Base-by-base conservation (phyloP, 2,888 invertebrate species). In the Hermaeophaga mercurialis region DNA sequence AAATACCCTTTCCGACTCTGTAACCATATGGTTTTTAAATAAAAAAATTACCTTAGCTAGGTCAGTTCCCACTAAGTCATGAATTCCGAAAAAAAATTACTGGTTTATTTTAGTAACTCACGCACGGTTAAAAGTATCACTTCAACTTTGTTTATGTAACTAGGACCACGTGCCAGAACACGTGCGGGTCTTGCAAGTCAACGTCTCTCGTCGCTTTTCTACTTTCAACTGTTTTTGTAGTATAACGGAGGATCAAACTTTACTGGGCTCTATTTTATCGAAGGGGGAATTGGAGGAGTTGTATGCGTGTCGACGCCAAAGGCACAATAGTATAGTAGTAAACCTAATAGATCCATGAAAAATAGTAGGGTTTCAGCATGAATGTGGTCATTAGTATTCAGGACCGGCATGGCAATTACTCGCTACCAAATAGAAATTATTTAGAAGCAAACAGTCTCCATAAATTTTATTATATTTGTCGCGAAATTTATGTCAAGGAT, bases 121-220 rank as follows among this genome's bases (percentile, higher is more conserved):
- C 38, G n/a, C 38, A 38, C 38, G 14, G 6, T 38, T n/a, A n/a
- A 38, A 15, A 38, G 15, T 9, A 15, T n/a, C n/a, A n/a, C n/a
- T n/a, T n/a, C 38, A 2, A 17, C 38, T 38, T 17, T 38, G 15
- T 38, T 38, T 38, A 18, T 38, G 17, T 17, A 38, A 15, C 18
- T 6, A n/a, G 3, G 8, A 12, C 9, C 39, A 39, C 31, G 49
- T 28, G 39, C n/a, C 9, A 18, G 3, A 22, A 9, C 39, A 39
- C 49, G 48, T 38, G 44, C 26, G 11, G 15, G 8, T 12, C 8
- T 9, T n/a, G n/a, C 12, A 7, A 12, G 8, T 34, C 38, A 28
- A 49, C 49, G 39, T 11, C 15, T n/a, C 28, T 31, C 28, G 31
- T n/a, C 39, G 49, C 19, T 46, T 39, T 49, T 49, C 49, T 28